phyloP scores from a whole-genome alignment of 2,797 vertebrate genomes.

The Myotis pilosus region DNA sequence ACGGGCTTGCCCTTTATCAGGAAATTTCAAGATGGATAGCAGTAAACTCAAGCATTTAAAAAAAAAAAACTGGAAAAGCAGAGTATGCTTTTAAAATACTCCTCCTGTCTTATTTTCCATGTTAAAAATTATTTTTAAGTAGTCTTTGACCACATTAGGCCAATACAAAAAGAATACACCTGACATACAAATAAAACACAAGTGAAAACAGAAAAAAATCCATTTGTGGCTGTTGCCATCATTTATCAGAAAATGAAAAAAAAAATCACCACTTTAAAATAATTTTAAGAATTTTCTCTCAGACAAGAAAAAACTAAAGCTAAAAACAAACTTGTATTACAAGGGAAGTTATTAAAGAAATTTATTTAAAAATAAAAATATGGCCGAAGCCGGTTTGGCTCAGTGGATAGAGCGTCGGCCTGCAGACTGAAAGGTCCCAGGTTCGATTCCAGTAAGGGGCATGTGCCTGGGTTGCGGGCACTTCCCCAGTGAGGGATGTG shows the following conservation, averaged over 20 bases:
- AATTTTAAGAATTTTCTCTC: background rate
- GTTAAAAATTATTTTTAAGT: background rate
- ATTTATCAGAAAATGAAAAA: background rate
- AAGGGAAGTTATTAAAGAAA: background rate
- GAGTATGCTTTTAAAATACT: background rate
- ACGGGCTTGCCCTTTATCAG: background rate
- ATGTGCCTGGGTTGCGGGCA: too few relatives aligned
- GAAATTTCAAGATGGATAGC: background rate
- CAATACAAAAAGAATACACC: background rate
- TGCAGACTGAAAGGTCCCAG: too few relatives aligned
- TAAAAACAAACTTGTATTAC: background rate
- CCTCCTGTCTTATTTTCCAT: background rate
- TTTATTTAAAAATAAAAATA: background rate
- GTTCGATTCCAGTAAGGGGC: too few relatives aligned
- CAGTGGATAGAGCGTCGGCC: too few relatives aligned
- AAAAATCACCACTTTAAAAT: background rate
- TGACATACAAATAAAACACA: background rate
- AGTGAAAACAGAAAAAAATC: background rate
- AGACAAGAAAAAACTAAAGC: background rate
- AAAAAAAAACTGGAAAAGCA: background rate
- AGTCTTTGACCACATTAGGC: background rate
- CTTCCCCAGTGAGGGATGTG: too few relatives aligned
- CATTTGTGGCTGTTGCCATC: background rate
- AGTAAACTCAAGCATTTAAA: background rate
- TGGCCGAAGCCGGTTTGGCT: background rate